Base-by-base conservation (phyloP, 2,113 vertebrate species). In the Trochalopteron elliotii region DNA sequence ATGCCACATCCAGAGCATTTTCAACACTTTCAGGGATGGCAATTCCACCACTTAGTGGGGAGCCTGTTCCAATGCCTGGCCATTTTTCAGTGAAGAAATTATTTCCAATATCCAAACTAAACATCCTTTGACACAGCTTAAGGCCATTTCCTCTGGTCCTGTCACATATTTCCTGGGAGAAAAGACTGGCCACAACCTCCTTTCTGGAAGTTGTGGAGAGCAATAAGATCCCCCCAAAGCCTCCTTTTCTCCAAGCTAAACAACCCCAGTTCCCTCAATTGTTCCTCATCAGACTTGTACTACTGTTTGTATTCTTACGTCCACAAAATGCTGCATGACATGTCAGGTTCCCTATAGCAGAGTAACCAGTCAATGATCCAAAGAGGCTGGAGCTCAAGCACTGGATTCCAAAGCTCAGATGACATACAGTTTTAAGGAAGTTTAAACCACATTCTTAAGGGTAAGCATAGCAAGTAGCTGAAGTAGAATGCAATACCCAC, bases 21-120 rank as follows among this genome's bases (percentile, higher is more conserved):
- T 60, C 37, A 75, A 30, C 33, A 3, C 16, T 89, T 52, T 27
- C 7, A 33, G 77, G 27, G 22, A 13, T 0, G 1, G 12, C 0
- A 2, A 24, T 44, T 81, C 15, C 15, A 37, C 33, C 18, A 20
- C 27, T 52, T 89, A 21, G 18, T 74, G 33, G 15, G 27, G 33
- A 52, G 9, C 11, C 28, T 59, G 7, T 67, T 82, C 7, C 12
- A 24, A 33, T 39, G 33, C 14, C 44, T 65, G 52, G 13, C 8
- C 12, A 25, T 28, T 12, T 53, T 60, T 82, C 45, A 67, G 16
- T 45, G 57, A 67, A 28, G 39, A 45, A 45, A 24, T 74, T 12
- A 16, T 74, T 59, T 74, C 33, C 59, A 33, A 17, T 10, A 45
- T 28, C 23, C 22, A 44, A 39, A 8, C 8, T 57, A 37, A 80